Evolutionary conservation across 2,888 invertebrate species (phyloP), one percentile per base, ranked within the genome.

Genomic region (Pocota personata): DNA sequence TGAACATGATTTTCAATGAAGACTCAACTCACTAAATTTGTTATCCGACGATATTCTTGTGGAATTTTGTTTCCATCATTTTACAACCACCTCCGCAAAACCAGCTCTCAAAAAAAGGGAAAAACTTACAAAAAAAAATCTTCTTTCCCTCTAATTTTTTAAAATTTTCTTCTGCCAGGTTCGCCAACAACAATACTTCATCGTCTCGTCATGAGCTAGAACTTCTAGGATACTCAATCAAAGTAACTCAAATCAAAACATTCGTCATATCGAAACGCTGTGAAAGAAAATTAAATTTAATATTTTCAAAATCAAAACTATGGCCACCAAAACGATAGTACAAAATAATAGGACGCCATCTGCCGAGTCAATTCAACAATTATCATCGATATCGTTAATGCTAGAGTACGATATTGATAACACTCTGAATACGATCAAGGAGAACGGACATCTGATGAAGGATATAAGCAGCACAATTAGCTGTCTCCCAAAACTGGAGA

Each of bases 371-470:
- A 87, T 88, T 50, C 89, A 89, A 60, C 88, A 89, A 69, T 84
- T 90, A 73, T 89, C 90, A 67, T 88, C 90, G 78, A 91, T 92
- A 89, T 92, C 92, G 87, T 88, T 91, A 77, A 91, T 92, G 90
- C 88, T 92, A 69, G 92, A 92, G 87, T 92, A 92, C 89, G 92
- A 92, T 83, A 91, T 92, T 75, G 92, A 92, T 87, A 92, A 92
- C 73, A 92, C 92, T 30, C 82, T 92, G 76, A 92, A 92, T 89
- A 90, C 90, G 46, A 90, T 92, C 72, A 91, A 92, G 87, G 92
- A 92, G 88, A 92, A 90, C 76, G 82, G 87, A 40, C 88, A 89
- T 77, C 78, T 90, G 48, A 88, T 89, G 60, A 87, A 84, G 71
- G 84, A 82, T 35, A 76, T 78, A n/a, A 77, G 77, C 3, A 72